These are phyloP conservation scores for Nycticryphes semicollaris DNA, from an alignment of 2,113 vertebrate genomes.

Conservation along the genomic window DNA sequence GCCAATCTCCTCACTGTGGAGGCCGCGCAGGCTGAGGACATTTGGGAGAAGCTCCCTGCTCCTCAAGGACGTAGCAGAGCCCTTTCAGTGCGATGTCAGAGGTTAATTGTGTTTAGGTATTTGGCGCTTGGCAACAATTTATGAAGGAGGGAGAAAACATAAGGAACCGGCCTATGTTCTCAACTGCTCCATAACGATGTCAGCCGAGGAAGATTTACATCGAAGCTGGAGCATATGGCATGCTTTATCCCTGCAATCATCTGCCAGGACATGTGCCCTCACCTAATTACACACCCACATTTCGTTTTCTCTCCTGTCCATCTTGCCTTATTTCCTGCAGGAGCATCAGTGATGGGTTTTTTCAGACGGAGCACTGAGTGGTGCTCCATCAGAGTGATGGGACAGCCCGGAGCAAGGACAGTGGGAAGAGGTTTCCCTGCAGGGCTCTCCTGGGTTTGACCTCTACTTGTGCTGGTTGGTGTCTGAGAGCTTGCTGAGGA, in stretches of 20 bases:
- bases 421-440: background rate
- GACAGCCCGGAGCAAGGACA: rapidly evolving
- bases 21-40: background rate
- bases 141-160: conserved; percentile 13
- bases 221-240: conserved; percentile 60
- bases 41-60: background rate
- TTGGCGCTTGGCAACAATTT: conserved; percentile 35
- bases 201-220: conserved; percentile 33
- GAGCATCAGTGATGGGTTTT: background rate
- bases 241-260: conserved; percentile 51
- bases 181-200: background rate
- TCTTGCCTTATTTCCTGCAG: background rate
- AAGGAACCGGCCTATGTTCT: conserved; percentile 22
- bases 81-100: background rate
- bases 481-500: background rate
- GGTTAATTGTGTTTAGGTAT: conserved; percentile 66
- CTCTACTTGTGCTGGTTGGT: background rate
- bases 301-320: conserved; percentile 24
- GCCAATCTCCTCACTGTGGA: rapidly evolving
- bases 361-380: background rate
- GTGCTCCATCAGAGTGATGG: background rate
- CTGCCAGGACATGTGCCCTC: conserved; percentile 54
- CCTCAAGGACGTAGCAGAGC: background rate
- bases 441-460: background rate
- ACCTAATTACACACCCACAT: conserved; percentile 49